Base-by-base conservation (phyloP, 2,888 invertebrate genomes). In the Drosophila barbarae region DNA sequence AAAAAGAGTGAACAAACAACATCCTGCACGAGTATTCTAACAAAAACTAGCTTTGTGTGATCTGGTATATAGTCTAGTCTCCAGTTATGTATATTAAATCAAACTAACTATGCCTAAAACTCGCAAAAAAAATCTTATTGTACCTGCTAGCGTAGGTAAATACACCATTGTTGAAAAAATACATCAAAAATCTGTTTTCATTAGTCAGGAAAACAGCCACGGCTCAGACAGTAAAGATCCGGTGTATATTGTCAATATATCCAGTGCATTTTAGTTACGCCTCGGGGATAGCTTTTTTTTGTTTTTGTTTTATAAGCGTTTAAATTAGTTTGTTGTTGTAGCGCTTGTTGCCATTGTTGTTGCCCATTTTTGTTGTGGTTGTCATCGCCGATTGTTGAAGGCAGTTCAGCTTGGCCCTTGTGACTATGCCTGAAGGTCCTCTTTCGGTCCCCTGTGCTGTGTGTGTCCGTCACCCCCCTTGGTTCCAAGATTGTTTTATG, bases 401-500 rank as follows among this genome's bases (percentile, higher is more conserved):
- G 2, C 9, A n/a, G 41, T 23, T 32, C 8, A 56, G 35, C 7
- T 26, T 26, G 7, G 26, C 36, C 55, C 56, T 18, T 30, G 44
- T 26, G 32, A 18, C 59, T 9, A 26, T 26, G 32, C 10, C n/a
- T 26, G n/a, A 34, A 21, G 34, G 73, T 71, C 68, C 51, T 32
- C 13, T 9, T 13, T 21, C 2, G 13, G 18, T 8, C 46, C 46
- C 18, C 30, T 13, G 9, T 5, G 30, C 46, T 32, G 13, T 66
- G 64, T 58, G 54, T 69, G 84, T 74, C 66, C 79, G 84, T 72
- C 61, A 13, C 46, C 46, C 64, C 46, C 30, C 46, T 61, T 51
- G 52, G 65, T 23, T 15, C 64, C 47, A 83, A 77, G 77, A 77
- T 77, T 80, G 81, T 63, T 77, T 80, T 83, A 78, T 73, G 76